Conservation (phyloP, 2,888 invertebrate genomes). For the Zeuzera pyrina region DNA sequence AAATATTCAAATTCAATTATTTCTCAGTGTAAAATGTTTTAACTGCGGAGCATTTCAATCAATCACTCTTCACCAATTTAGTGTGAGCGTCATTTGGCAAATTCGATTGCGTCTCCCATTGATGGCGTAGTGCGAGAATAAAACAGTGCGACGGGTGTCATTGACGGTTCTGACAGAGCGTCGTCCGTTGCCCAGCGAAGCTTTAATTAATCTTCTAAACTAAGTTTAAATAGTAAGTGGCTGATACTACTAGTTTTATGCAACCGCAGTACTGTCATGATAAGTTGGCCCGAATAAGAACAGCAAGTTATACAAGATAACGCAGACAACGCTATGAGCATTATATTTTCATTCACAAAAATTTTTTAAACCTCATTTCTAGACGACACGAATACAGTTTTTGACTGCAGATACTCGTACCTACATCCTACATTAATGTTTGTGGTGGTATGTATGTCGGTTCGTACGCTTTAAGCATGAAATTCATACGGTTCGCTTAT, state of each 20-base stretch:
- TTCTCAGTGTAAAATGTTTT: conserved; percentile 45
- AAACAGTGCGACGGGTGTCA: conserved; percentile 55
- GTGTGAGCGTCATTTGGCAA: conserved; percentile 61
- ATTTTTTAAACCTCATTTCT: no score
- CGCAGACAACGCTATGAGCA: conserved; percentile 17
- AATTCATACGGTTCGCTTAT: conserved; percentile 56
- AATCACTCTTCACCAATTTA: conserved; percentile 63
- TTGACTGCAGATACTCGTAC: no score
- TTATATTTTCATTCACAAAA: conserved; percentile 26
- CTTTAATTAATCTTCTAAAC: conserved; percentile 63
- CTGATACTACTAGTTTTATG: no score
- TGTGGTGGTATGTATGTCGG: conserved; percentile 11
- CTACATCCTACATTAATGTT: conserved; percentile 2
- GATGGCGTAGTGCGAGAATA: conserved; percentile 50
- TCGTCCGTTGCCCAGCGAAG: conserved; percentile 30
- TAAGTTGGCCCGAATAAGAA: conserved; percentile 38
- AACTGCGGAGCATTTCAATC: conserved; percentile 51
- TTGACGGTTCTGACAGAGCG: conserved; percentile 53
- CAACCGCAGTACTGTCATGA: no score
- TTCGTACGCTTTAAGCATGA: conserved; percentile 33
- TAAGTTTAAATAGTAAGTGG: conserved; percentile 55
- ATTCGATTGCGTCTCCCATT: conserved; percentile 60
- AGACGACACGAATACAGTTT: no score
- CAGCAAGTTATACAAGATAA: conserved; percentile 29
- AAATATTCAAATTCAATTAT: conserved; percentile 55